Conservation (phyloP, 2,888 invertebrate genomes). For the Agonum fuliginosum region DNA sequence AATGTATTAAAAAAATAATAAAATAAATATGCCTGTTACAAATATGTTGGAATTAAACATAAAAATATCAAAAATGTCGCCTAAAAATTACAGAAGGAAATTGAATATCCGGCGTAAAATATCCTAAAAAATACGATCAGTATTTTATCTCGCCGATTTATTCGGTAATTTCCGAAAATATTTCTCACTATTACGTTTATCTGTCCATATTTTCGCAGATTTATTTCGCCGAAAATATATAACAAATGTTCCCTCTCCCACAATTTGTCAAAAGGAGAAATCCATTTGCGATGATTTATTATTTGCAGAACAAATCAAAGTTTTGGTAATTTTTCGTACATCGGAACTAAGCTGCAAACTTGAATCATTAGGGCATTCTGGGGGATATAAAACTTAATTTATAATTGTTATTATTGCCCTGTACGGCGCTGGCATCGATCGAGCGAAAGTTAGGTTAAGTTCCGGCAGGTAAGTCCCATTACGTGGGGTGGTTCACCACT, state of each 20-base stretch:
- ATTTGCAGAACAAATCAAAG: neutral
- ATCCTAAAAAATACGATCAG: neutral
- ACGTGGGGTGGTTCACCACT: neutral
- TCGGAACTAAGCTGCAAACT: neutral
- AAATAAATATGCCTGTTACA: too few relatives aligned
- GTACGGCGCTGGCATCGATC: conserved; percentile 18
- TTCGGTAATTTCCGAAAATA: conserved; percentile 40
- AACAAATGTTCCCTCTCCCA: neutral
- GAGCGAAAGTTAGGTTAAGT: conserved; percentile 19
- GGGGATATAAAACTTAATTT: conserved; percentile 1
- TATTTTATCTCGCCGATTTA: conserved; percentile 33
- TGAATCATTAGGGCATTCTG: neutral
- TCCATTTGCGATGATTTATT: conserved; percentile 13
- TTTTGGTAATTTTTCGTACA: neutral
- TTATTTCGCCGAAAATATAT: neutral
- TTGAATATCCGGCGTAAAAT: conserved; percentile 18
- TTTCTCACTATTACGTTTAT: neutral
- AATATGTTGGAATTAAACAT: neutral
- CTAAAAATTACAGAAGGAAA: conserved; percentile 29
- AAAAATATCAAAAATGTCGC: neutral
- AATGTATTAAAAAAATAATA: too few relatives aligned
- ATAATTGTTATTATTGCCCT: conserved; percentile 20
- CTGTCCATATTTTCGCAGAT: neutral
- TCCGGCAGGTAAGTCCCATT: neutral
- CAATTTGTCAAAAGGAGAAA: conserved; percentile 13